Conservation (phyloP, 2,113 vertebrate genomes). For the human (Homo sapiens) region DNA sequence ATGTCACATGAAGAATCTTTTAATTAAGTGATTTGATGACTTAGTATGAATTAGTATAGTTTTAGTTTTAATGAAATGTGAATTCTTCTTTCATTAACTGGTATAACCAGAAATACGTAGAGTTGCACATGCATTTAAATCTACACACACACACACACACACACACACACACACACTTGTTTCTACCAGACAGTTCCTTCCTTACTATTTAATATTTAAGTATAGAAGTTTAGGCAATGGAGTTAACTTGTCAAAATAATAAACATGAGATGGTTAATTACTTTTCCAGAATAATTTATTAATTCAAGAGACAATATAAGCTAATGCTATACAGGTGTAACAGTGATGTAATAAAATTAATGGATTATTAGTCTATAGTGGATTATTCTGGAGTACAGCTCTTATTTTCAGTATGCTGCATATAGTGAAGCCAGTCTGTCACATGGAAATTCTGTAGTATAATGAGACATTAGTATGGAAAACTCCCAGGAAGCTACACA, state of each 20-base stretch:
- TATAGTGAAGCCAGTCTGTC: background rate
- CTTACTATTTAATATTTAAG: background rate
- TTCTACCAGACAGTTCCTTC: background rate
- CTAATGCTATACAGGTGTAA: background rate
- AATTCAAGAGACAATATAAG: background rate
- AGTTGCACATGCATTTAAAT: background rate
- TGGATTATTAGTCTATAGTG: background rate
- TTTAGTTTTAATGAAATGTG: constrained; percentile 29
- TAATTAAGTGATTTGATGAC: constrained; percentile 14
- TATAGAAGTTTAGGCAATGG: background rate
- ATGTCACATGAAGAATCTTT: background rate
- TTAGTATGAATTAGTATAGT: constrained; percentile 28
- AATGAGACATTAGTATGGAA: background rate
- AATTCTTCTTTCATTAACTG: constrained; percentile 10
- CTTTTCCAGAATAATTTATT: constrained; percentile 37
- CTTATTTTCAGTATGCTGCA: background rate
- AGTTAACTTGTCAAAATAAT: background rate
- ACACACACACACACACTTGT: background rate
- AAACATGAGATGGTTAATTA: background rate
- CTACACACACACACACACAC: background rate
- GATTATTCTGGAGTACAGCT: background rate
- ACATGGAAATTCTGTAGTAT: background rate
- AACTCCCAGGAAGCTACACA: background rate
- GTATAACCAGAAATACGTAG: constrained; percentile 30
- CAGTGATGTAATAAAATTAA: background rate